phyloP scores from a whole-genome alignment of 2,797 vertebrate genomes.

The Falco concolor region DNA sequence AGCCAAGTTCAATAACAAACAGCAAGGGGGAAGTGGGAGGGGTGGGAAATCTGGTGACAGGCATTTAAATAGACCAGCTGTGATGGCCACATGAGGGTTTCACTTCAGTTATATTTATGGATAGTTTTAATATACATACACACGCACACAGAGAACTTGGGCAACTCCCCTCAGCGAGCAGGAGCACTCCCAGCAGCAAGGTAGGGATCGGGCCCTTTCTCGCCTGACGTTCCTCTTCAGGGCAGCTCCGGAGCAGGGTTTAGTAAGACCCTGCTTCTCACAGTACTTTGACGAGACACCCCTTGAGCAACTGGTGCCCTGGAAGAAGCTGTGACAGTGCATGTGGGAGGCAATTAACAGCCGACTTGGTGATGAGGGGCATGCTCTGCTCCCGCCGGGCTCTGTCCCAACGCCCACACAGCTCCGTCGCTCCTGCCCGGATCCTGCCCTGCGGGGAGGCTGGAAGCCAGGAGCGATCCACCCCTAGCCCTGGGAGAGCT shows the following conservation, averaged over 20 bases:
- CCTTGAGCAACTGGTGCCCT: background rate
- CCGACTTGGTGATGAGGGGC: background rate
- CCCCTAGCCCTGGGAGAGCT: background rate
- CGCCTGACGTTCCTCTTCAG: accelerated
- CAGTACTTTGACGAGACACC: background rate
- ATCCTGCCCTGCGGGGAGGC: background rate
- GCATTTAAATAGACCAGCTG: background rate
- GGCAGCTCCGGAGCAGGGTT: background rate
- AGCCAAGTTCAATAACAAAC: accelerated
- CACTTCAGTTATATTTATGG: background rate
- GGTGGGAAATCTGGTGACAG: too few relatives aligned
- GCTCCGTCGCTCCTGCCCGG: background rate
- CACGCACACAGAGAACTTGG: accelerated
- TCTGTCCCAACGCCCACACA: background rate
- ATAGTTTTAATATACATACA: accelerated
- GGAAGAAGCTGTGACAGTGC: background rate
- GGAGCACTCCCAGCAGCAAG: too few relatives aligned
- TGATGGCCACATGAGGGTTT: background rate
- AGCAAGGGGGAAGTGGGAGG: background rate
- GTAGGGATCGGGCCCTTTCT: accelerated
- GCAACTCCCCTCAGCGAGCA: accelerated
- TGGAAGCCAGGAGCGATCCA: background rate
- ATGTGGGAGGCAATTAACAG: background rate
- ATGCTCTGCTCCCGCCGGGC: background rate
- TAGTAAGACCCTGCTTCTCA: accelerated